These are phyloP conservation scores for Oxyruncus cristatus DNA, from an alignment of 2,113 vertebrate genomes.

Conservation along the genomic window DNA sequence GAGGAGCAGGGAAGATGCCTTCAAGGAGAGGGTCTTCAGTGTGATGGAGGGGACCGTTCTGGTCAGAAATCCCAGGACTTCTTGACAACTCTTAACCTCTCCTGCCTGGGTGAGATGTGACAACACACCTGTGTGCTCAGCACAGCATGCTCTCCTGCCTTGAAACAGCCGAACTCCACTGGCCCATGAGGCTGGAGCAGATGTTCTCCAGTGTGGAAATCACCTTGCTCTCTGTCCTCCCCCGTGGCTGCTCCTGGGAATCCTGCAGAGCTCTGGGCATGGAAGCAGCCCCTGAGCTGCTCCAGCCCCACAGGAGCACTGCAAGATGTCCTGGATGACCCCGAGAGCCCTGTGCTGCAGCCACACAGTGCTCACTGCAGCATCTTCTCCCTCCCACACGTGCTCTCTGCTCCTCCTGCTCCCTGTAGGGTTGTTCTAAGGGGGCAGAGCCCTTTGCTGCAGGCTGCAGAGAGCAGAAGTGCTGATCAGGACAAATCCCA, in stretches of 20 bases:
- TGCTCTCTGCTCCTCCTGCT: neutral
- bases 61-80: neutral
- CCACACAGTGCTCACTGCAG: accelerated
- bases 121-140: neutral
- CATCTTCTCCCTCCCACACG: accelerated
- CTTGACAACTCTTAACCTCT: neutral
- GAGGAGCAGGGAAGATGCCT: neutral
- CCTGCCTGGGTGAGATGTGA: neutral
- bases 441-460: neutral
- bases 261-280: neutral
- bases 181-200: neutral
- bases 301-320: neutral
- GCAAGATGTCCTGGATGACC: neutral
- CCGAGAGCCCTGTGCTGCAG: neutral
- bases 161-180: neutral
- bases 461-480: neutral
- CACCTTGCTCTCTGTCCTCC: neutral
- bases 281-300: neutral
- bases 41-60: neutral
- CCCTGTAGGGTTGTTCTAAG: too few species aligned
- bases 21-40: neutral
- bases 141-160: neutral
- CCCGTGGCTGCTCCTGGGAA: neutral
- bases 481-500: neutral
- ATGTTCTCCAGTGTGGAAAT: neutral